phyloP scores from a whole-genome alignment of 2,113 vertebrate species.

The Apus apus region DNA sequence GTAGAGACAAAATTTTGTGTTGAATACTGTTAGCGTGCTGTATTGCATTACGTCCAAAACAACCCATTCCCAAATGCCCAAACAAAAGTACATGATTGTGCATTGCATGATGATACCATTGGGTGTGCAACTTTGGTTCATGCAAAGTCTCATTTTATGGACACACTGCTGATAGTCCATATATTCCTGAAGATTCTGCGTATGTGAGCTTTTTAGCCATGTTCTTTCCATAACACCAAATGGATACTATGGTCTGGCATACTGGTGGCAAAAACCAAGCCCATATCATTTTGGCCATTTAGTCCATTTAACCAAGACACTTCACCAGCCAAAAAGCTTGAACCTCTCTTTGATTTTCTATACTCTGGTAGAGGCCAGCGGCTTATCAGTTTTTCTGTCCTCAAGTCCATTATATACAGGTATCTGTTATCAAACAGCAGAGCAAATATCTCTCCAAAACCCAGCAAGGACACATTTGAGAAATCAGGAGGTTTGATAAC shows the following conservation, averaged over 20 bases:
- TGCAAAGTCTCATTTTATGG: constrained; percentile 80
- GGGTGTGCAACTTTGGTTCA: constrained; percentile 88
- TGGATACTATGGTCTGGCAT: constrained; percentile 99
- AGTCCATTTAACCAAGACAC: constrained; percentile 94
- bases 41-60: constrained; percentile 56
- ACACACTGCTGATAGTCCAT: constrained; percentile 43
- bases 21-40: constrained; percentile 73
- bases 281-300: constrained; percentile 91
- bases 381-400: constrained; percentile 92
- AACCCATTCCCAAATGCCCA: constrained; percentile 59
- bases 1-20: constrained; percentile 62
- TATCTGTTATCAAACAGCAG: constrained; percentile 96
- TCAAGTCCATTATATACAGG: constrained; percentile 96
- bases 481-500: constrained; percentile 93
- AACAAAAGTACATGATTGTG: constrained; percentile 79
- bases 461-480: constrained; percentile 91
- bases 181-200: constrained; percentile 32
- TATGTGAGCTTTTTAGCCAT: constrained; percentile 76
- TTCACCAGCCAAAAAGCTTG: constrained; percentile 95
- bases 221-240: constrained; percentile 97
- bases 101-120: constrained; percentile 79
- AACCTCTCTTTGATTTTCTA: constrained; percentile 96
- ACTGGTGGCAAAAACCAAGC: constrained; percentile 97
- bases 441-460: constrained; percentile 94
- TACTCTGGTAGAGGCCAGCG: constrained; percentile 97